A percentile compares a stretch with the other conserved stretches of the same genome.
phyloP scores from a whole-genome alignment of 2,113 vertebrate species.

The Hucho hucho region DNA sequence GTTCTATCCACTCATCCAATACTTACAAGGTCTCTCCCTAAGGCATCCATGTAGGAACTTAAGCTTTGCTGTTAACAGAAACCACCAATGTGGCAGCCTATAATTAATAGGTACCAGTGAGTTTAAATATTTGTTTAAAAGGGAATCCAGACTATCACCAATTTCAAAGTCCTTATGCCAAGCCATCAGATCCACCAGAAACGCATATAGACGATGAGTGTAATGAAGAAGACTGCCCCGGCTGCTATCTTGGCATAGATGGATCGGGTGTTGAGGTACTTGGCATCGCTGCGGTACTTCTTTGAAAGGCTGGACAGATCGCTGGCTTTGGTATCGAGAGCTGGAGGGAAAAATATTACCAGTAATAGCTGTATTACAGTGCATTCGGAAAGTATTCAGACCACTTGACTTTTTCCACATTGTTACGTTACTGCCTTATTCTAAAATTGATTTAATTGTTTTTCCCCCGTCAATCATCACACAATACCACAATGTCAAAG shows the following conservation, averaged over 20 bases:
- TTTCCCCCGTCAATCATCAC: too few species aligned
- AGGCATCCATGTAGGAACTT: too few species aligned
- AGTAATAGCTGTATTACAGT: too few species aligned
- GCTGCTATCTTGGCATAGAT: conserved; percentile 97
- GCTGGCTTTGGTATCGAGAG: conserved; percentile 96
- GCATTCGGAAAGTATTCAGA: too few species aligned
- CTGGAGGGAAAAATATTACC: conserved; percentile 63
- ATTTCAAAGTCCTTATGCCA: conserved; percentile 23
- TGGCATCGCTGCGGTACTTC: conserved; percentile 96
- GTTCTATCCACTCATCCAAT: not conserved
- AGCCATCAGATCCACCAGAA: conserved; percentile 97
- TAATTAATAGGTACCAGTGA: not conserved
- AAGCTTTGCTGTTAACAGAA: not conserved
- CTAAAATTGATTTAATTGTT: too few species aligned
- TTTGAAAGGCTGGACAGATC: conserved; percentile 95
- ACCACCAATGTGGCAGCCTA: not conserved
- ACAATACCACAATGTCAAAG: too few species aligned
- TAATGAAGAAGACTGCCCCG: conserved; percentile 93
- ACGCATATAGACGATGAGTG: conserved; percentile 95
- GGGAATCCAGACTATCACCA: conserved; percentile 27
- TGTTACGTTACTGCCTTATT: too few species aligned
- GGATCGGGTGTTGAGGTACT: conserved; percentile 98
- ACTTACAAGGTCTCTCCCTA: not conserved
- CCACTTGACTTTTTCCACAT: too few species aligned
- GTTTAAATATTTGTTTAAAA: not conserved